A percentile compares a stretch with the other conserved stretches of the same genome.
phyloP scores from a whole-genome alignment of 2,797 vertebrate genomes.

The Melanotaenia nigrans region DNA sequence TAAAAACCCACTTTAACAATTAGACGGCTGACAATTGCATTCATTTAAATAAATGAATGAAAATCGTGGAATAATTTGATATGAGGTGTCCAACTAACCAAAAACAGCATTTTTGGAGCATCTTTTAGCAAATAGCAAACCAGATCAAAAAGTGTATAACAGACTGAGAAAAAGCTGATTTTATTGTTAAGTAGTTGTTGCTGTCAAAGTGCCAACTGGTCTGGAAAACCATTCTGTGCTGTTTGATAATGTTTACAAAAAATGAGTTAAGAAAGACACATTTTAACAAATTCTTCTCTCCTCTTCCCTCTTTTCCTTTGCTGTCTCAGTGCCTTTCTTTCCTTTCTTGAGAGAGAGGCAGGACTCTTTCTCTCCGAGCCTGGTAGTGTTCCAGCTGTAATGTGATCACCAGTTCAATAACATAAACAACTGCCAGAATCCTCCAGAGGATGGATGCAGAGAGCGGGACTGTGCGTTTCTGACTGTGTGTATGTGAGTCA shows the following conservation, averaged over 20 bases:
- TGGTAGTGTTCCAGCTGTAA: conserved; percentile 75
- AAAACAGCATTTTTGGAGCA: not conserved
- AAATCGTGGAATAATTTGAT: not conserved
- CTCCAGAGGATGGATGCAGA: conserved; percentile 72
- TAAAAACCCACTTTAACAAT: not conserved
- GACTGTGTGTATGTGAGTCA: conserved; percentile 40
- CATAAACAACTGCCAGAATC: conserved; percentile 79
- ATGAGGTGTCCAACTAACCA: not conserved
- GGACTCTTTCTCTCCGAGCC: conserved; percentile 49
- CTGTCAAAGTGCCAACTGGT: conserved; percentile 9
- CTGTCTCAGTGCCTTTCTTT: conserved; percentile 30
- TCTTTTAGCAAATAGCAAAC: not conserved
- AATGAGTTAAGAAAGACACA: conserved; percentile 5
- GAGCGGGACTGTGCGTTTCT: conserved; percentile 43
- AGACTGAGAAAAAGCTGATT: not conserved
- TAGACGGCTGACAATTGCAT: not conserved
- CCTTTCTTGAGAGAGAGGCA: conserved; percentile 51
- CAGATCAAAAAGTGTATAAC: not conserved
- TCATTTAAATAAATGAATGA: not conserved
- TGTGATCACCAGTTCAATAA: conserved; percentile 80
- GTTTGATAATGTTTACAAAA: not conserved
- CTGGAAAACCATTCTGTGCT: not conserved
- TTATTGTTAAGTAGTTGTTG: not conserved
- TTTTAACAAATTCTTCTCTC: conserved; percentile 42
- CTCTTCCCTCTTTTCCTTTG: conserved; percentile 32